phyloP scores from a whole-genome alignment of 2,888 invertebrate species.

The Apodemia duryi region DNA sequence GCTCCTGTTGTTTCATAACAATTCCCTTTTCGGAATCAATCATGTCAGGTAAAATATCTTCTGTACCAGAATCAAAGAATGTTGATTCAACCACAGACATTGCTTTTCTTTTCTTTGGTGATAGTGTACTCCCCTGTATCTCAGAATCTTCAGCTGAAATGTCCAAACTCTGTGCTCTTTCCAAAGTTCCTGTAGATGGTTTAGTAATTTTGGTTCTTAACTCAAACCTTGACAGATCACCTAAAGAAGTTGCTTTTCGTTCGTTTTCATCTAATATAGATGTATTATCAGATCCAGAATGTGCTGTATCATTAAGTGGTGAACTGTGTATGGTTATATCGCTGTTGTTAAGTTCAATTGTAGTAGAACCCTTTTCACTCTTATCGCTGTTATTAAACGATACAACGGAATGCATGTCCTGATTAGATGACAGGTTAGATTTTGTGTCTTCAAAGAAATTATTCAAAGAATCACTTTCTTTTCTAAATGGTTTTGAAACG shows the following conservation, averaged over 20 bases:
- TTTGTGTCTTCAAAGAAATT: slow-evolving; percentile 69
- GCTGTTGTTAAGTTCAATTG: slow-evolving; percentile 85
- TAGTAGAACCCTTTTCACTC: slow-evolving; percentile 79
- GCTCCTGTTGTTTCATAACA: slow-evolving; percentile 75
- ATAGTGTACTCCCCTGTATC: slow-evolving; percentile 60
- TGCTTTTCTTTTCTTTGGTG: slow-evolving; percentile 83
- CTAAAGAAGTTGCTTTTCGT: slow-evolving; percentile 88
- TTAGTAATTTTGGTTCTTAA: slow-evolving; percentile 61
- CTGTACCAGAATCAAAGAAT: slow-evolving; percentile 63
- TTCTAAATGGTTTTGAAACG: slow-evolving; percentile 68
- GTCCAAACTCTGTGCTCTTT: slow-evolving; percentile 89
- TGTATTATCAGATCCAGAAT: slow-evolving; percentile 64
- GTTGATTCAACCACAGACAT: slow-evolving; percentile 75
- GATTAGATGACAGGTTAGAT: slow-evolving; percentile 69
- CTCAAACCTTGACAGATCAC: slow-evolving; percentile 86
- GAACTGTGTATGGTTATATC: slow-evolving; percentile 87
- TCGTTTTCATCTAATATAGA: slow-evolving; percentile 80
- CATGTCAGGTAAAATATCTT: slow-evolving; percentile 67
- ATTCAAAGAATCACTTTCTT: slow-evolving; percentile 70
- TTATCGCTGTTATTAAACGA: slow-evolving; percentile 71
- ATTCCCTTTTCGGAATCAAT: slow-evolving; percentile 57
- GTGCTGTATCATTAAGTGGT: slow-evolving; percentile 73
- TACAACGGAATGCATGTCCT: slow-evolving; percentile 63
- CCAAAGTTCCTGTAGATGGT: slow-evolving; percentile 80
- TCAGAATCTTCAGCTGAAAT: slow-evolving; percentile 80